phyloP scores from a whole-genome alignment of 2,888 invertebrate species.

The Endotricha flammealis region DNA sequence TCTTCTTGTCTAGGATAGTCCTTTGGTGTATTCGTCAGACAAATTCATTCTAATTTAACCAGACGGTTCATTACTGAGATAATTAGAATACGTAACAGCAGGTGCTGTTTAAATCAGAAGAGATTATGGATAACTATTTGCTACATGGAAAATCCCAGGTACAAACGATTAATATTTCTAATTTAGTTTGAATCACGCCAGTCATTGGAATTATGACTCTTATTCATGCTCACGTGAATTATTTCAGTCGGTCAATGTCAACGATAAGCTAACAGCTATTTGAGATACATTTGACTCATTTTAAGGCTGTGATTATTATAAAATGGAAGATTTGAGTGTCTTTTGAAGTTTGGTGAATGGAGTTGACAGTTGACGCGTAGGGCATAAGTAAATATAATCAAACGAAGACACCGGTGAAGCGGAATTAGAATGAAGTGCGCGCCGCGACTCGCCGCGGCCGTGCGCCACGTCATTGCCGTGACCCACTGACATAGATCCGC shows the following conservation, averaged over 20 bases:
- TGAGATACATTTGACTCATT: not conserved
- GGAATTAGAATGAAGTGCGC: constrained; percentile 77
- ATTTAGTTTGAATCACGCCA: constrained; percentile 35
- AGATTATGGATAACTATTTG: not conserved
- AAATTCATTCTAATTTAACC: too few species aligned
- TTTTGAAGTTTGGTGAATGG: constrained; percentile 9
- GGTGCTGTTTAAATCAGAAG: too few species aligned
- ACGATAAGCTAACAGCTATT: constrained; percentile 29
- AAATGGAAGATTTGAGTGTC: not conserved
- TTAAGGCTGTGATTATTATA: not conserved
- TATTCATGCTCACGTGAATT: constrained; percentile 47
- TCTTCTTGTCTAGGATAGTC: too few species aligned
- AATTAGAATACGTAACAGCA: too few species aligned
- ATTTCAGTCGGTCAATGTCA: constrained; percentile 64
- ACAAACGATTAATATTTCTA: too few species aligned
- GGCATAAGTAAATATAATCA: constrained; percentile 30
- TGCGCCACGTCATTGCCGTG: constrained; percentile 82
- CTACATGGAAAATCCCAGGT: constrained; percentile 29
- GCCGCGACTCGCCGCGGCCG: constrained; percentile 65
- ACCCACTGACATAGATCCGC: constrained; percentile 84
- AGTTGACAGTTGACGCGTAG: constrained; percentile 26
- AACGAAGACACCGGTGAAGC: constrained; percentile 67
- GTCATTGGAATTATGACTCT: constrained; percentile 22
- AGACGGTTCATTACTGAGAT: too few species aligned
- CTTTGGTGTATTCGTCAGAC: too few species aligned